These are phyloP conservation scores for Tenebrio molitor DNA, from an alignment of 1,140 invertebrate species.

Conservation along the genomic window DNA sequence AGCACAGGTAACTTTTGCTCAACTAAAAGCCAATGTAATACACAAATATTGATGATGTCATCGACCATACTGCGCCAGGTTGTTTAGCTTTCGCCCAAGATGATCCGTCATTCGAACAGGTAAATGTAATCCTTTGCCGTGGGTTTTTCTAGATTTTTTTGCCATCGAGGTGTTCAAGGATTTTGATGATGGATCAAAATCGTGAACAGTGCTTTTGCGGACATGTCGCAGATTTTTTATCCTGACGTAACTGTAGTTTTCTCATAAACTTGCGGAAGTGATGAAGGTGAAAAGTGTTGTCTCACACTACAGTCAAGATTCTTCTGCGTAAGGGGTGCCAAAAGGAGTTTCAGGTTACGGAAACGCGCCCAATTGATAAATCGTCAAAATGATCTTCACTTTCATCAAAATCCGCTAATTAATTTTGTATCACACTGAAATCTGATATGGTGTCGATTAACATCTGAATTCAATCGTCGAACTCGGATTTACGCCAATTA, in stretches of 20 bases:
- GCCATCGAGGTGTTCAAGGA: neutral
- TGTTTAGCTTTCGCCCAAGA: conserved; percentile 16
- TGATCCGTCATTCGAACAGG: conserved; percentile 17
- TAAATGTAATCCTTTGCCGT: neutral
- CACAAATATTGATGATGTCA: conserved; percentile 44
- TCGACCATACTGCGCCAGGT: conserved; percentile 24
- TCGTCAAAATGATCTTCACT: too few species aligned
- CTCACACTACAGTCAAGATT: too few species aligned
- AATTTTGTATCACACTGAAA: too few species aligned
- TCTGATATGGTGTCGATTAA: too few species aligned
- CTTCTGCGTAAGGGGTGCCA: too few species aligned
- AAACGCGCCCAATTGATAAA: too few species aligned
- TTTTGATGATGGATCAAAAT: neutral
- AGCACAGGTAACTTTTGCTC: conserved; percentile 29
- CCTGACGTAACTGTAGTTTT: too few species aligned
- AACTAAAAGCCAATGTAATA: conserved; percentile 13
- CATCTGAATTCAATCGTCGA: neutral
- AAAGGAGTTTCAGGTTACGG: too few species aligned
- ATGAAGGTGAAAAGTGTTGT: too few species aligned
- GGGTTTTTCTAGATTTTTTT: conserved; percentile 21
- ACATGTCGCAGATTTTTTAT: too few species aligned
- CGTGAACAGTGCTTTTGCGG: neutral
- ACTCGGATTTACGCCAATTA: neutral
- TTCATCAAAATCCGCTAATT: too few species aligned
- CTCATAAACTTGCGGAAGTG: too few species aligned